Conservation (phyloP, 2,797 vertebrate species). For the Tragelaphus eurycerus region DNA sequence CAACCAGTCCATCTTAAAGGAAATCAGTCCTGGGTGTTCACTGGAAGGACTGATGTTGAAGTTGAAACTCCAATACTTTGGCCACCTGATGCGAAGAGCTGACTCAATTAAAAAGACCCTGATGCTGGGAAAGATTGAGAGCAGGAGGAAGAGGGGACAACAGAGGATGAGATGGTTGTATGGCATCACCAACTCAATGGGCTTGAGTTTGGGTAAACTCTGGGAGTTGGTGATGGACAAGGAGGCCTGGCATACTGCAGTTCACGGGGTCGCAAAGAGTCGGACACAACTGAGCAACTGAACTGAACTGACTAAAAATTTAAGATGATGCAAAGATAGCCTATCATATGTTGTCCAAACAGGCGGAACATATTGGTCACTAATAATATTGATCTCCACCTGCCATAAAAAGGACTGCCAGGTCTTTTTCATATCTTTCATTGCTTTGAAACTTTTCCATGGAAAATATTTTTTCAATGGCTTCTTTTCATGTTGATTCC, state of each 20-base stretch:
- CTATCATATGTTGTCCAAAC: not conserved
- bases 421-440: not conserved
- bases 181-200: not conserved
- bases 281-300: not conserved
- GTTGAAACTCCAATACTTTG: not conserved
- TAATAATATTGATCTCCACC: not conserved
- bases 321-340: not conserved
- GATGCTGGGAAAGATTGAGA: not conserved
- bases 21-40: not conserved
- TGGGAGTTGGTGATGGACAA: not conserved
- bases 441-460: slow-evolving; percentile 3
- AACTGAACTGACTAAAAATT: not conserved
- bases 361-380: not conserved
- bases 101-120: not conserved
- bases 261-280: not conserved
- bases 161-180: not conserved
- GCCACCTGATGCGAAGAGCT: fast-evolving
- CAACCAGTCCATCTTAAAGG: not conserved
- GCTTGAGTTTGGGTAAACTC: not conserved
- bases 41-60: not conserved
- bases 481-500: slow-evolving; percentile 25
- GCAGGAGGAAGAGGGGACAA: not conserved
- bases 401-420: not conserved
- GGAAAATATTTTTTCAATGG: not conserved
- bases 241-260: fast-evolving